Evolutionary conservation across 2,888 invertebrate species (phyloP), one percentile per base, ranked within the genome.

Genomic region (Nymphalis polychloros): DNA sequence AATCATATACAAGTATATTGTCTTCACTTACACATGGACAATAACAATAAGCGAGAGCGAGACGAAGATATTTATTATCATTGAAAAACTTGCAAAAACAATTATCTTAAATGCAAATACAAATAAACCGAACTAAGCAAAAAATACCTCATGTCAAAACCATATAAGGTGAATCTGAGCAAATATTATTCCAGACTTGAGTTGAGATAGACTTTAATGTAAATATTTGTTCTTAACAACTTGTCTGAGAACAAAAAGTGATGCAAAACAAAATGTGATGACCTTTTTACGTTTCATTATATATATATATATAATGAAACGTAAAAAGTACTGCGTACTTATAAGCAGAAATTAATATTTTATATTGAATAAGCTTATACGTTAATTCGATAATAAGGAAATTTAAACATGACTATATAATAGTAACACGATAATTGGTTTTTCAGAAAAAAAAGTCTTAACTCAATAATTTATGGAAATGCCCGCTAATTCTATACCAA

Each of bases 161-260:
- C 35, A 59, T 49, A 59, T 59, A 64, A 50, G n/a, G 61, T 35
- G 41, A 49, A 23, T 47, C 16, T 31, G 8, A 8, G 19, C 31
- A 47, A 60, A 65, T 60, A 47, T 65, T 53, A 65, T 65, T 47
- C 31, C 52, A 57, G 48, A 60, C 60, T 52, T 23, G 8, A 17
- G 50, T 50, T 23, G 59, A 52, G 59, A 52, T 52, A 50, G 50
- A 65, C 41, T 60, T 19, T 31, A 52, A 59, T 59, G 23, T 59
- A 50, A 64, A 64, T 65, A 52, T 65, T 65, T 65, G 59, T 27
- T 60, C 27, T 17, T 31, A 59, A 19, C 35, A 47, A 50, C n/a
- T 53, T 46, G 52, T 47, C 60, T 35, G 46, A 35, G 50, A 57
- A 50, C 41, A 23, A 59, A 64, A 50, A 47, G 41, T 41, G n/a